Percentiles rank a stretch among this genome's conserved stretches.
Conservation (phyloP, 2,888 invertebrate genomes). For the Dusona sp. region DNA sequence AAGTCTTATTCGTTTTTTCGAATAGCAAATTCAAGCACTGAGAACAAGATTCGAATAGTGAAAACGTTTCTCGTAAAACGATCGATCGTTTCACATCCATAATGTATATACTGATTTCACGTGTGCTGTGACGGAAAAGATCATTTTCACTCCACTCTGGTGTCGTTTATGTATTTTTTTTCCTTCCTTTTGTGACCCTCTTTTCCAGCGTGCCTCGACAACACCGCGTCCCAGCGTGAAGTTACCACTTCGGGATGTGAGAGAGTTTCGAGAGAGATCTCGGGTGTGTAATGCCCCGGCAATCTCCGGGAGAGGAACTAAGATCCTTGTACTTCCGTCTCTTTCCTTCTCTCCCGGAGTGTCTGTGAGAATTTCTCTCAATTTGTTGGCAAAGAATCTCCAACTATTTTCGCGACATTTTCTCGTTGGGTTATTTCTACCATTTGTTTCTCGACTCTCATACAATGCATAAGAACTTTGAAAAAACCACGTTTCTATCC, state of each 20-base stretch:
- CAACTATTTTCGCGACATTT: constrained; percentile 43
- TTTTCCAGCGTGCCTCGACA: constrained; percentile 32
- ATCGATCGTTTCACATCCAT: constrained; percentile 4
- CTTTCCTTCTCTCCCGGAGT: not conserved
- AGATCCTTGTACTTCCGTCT: constrained; percentile 2
- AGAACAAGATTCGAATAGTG: not conserved
- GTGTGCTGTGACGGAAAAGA: constrained; percentile 25
- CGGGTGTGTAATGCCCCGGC: constrained; percentile 47
- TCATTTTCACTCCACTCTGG: constrained; percentile 43
- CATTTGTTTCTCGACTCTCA: constrained; percentile 32
- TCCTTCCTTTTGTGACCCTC: constrained; percentile 30
- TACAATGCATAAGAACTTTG: not conserved
- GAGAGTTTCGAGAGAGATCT: constrained; percentile 21
- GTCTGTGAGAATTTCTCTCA: not conserved
- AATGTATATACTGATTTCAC: constrained; percentile 17
- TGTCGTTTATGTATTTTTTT: constrained; percentile 34
- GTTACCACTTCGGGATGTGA: constrained; percentile 23
- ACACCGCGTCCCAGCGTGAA: constrained; percentile 41
- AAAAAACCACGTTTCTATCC: not conserved
- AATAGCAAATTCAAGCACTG: not conserved
- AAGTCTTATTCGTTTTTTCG: not conserved
- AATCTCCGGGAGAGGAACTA: constrained; percentile 39
- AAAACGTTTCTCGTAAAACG: constrained; percentile 22
- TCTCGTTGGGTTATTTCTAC: constrained; percentile 11
- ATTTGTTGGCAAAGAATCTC: constrained; percentile 48